Base-by-base conservation (phyloP, 2,113 vertebrate species). In the Hymenochirus boettgeri region DNA sequence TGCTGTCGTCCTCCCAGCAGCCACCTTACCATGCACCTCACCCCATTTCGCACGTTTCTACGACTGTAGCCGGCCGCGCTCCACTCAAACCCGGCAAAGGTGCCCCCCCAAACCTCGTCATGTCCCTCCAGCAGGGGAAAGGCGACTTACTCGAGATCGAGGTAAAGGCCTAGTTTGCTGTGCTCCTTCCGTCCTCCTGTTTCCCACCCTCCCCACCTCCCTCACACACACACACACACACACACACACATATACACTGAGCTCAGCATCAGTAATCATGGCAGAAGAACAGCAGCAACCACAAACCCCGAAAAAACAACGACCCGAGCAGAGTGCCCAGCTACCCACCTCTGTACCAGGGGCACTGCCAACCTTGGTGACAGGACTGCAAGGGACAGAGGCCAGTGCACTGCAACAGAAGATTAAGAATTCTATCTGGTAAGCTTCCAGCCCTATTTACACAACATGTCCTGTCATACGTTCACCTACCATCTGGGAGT, bases 371-470 rank as follows among this genome's bases (percentile, higher is more conserved):
- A 83, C 89, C 70, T 83, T 93, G 69, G 87, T 93, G 69, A 85
- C 91, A 29, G 92, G 91, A 82, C 82, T 94, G 84, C 90, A 92
- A 65, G 90, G 90, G 66, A 76, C 86, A 11, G 93, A 96, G 76
- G 91, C 91, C 81, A 87, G 78, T 66, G 90, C 90, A 65, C 84
- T 96, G 85, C 92, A 93, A 84, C 88, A 90, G 81, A 84, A 92
- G 86, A 95, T 96, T 83, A 92, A 91, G 81, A 93, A 88, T 86
- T 95, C 92, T 75, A 95, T 96, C 89, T 95, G 93, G 93, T 95
- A 82, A 93, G 86, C 80, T 76, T 61, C 46, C 7, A 42, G 19
- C 18, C 15, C 46, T 2, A n/a, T n/a, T n/a, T n/a, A n/a, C n/a
- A 18, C 39, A 46, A 31, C 52, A 46, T 55, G 17, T 21, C 63